A percentile compares a stretch with the other conserved stretches of the same genome.
These are phyloP conservation scores for Beaufortia kweichowensis DNA, from an alignment of 2,113 vertebrate genomes.

Conservation along the genomic window DNA sequence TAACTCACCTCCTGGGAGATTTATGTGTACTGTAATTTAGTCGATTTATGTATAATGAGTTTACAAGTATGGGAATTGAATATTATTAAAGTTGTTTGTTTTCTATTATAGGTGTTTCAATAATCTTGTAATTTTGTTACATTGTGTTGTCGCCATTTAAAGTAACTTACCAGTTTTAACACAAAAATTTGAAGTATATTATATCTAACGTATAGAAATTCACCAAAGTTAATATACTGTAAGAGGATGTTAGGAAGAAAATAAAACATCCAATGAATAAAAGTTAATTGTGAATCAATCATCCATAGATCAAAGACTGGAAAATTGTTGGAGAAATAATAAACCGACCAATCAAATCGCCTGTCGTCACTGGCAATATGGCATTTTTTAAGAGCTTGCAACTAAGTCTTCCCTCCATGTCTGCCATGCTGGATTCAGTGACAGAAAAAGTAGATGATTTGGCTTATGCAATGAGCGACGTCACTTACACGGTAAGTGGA, in stretches of 20 bases:
- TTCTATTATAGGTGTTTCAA: background rate
- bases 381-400: constrained; percentile 90
- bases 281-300: background rate
- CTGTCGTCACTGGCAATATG: constrained; percentile 67
- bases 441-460: constrained; percentile 85
- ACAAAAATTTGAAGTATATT: no score
- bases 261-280: no score
- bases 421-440: constrained; percentile 83
- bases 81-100: background rate
- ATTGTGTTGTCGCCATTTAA: background rate
- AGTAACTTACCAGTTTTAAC: background rate
- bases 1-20: background rate
- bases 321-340: background rate
- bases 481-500: constrained; percentile 80
- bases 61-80: background rate
- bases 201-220: background rate
- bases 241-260: no score
- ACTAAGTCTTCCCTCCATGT: constrained; percentile 80
- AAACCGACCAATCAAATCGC: background rate
- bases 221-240: no score
- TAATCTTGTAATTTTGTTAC: background rate
- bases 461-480: constrained; percentile 81
- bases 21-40: background rate
- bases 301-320: background rate
- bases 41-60: background rate